Conservation (phyloP, 2,113 vertebrate genomes). For the Acanthisitta chloris region DNA sequence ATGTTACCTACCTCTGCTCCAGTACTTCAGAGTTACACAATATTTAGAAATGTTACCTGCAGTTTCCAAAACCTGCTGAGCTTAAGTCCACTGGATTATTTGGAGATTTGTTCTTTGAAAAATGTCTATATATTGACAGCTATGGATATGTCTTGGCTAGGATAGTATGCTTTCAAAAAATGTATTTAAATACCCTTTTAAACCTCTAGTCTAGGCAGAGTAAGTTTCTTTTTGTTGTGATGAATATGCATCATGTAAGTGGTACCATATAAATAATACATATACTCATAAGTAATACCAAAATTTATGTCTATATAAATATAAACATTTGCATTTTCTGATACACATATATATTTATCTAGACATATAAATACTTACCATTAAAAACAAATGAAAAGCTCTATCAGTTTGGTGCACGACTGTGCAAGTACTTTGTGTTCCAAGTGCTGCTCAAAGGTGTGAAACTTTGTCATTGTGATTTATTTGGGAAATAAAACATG, state of each 20-base stretch:
- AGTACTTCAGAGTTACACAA: background rate
- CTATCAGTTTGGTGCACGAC: background rate
- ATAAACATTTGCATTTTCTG: background rate
- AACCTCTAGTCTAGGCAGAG: background rate
- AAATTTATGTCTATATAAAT: background rate
- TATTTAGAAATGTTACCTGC: background rate
- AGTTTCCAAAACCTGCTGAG: background rate
- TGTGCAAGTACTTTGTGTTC: background rate
- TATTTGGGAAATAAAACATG: background rate
- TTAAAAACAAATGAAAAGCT: background rate
- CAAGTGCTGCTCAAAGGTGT: background rate
- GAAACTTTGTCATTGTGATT: background rate
- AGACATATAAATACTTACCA: background rate
- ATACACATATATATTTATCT: rapidly evolving
- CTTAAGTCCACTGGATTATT: background rate
- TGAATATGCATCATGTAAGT: background rate
- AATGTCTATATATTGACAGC: background rate
- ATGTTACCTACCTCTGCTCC: background rate
- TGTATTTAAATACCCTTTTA: background rate
- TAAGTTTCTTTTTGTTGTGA: background rate
- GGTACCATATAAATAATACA: background rate
- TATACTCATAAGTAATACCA: background rate
- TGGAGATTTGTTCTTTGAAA: background rate
- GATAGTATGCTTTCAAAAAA: background rate
- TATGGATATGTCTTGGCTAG: background rate